Percentiles rank a stretch among this genome's conserved stretches.
Conservation (phyloP, 2,113 vertebrate genomes). For the Seriola aureovittata region DNA sequence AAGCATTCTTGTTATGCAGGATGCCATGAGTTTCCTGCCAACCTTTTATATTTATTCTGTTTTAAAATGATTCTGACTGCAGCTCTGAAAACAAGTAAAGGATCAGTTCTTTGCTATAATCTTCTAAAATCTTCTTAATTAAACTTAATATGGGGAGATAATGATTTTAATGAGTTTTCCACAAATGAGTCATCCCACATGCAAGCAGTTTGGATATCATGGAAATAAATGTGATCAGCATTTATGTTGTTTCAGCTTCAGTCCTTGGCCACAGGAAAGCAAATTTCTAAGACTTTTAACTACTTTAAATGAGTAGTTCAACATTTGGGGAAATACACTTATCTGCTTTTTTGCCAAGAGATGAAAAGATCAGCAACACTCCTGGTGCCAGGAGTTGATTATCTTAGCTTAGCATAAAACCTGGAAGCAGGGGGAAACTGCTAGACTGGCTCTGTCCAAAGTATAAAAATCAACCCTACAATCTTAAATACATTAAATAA, state of each 20-base stretch:
- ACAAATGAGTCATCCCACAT: slow-evolving; percentile 19
- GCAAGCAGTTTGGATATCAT: background rate
- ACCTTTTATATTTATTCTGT: slow-evolving; percentile 11
- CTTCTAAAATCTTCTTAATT: slow-evolving; percentile 6
- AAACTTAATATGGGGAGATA: slow-evolving; percentile 13
- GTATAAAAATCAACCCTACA: background rate
- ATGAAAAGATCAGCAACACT: background rate
- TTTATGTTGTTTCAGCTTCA: background rate
- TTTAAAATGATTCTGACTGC: slow-evolving; percentile 12
- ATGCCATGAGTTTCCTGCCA: background rate
- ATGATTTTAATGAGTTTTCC: slow-evolving; percentile 39
- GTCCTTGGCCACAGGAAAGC: background rate
- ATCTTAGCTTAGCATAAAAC: background rate
- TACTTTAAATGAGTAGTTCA: background rate
- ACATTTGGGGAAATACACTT: background rate
- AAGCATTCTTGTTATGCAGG: background rate
- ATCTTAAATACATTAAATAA: background rate
- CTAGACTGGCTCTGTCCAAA: background rate
- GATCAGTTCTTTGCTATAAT: background rate
- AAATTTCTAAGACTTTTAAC: background rate
- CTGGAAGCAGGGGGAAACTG: background rate
- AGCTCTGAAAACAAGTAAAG: slow-evolving; percentile 10
- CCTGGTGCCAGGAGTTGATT: background rate
- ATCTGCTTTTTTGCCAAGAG: background rate
- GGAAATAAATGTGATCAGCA: slow-evolving; percentile 13